Evolutionary conservation across 2,113 vertebrate species (phyloP), one percentile per base, ranked within the genome.

Genomic region (Reinhardtius hippoglossoides): DNA sequence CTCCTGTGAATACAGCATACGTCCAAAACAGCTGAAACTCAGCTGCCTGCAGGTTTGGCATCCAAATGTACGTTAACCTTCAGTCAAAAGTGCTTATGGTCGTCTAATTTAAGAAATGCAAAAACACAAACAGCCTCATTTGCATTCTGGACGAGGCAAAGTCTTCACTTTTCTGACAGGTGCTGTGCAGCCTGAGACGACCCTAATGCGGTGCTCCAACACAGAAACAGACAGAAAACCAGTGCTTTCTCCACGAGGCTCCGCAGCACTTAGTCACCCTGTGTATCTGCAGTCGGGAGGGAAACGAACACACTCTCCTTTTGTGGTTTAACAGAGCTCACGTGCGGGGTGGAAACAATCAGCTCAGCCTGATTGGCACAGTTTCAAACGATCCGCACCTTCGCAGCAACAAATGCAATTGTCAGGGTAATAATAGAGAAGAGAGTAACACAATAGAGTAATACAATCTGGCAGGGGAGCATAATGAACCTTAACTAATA

Each of bases 131-230:
- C 18, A 31, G 62, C 55, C 70, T 83, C 57, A 80, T 90, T 86
- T 81, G 70, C 79, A 85, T 85, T 80, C 61, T 55, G 61, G 52
- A 87, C 64, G 80, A 87, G 42, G 52, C 46, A 14, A 40, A 63
- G 64, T 31, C 27, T 59, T 83, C 4, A 1, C 50, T 76, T 20
- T 67, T 78, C n/a, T 83, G 71, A 72, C 84, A 87, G 78, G 56
- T 64, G 68, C 64, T 10, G 44, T 9, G 24, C 48, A 67, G 76
- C 61, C 62, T 6, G 2, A 61, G 23, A 57, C 82, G 81, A 84
- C 81, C 73, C 71, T 76, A 64, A 74, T 50, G 12, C 20, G 70
- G 10, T 1, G 10, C n/a, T 69, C 18, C 20, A 48, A 72, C 40
- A 63, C 50, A 52, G 27, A 55, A 20, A 76, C 27, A 81, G 8